Evolutionary conservation across 2,113 vertebrate genomes (phyloP).

Genomic region (Corydoras maculifer): DNA sequence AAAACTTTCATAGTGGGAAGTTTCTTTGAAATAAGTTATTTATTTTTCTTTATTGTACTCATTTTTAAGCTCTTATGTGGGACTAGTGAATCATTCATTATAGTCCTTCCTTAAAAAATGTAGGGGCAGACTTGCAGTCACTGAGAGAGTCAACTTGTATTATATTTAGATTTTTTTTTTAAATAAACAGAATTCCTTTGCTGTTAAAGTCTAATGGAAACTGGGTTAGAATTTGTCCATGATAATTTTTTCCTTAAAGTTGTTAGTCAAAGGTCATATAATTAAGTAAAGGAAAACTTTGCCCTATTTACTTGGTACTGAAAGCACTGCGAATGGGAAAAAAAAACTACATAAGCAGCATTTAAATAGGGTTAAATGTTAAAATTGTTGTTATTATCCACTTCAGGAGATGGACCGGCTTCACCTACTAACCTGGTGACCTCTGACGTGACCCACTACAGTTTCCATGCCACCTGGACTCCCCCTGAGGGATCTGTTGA

Average conservation of each 20-base stretch:
- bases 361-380: conserved; percentile 20
- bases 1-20: too few species aligned
- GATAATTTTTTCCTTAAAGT: background rate
- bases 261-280: conserved; percentile 1
- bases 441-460: conserved; percentile 83
- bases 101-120: too few species aligned
- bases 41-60: too few species aligned
- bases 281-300: background rate
- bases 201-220: background rate
- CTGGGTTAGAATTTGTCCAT: background rate
- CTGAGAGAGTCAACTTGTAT: background rate
- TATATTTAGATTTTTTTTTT: background rate
- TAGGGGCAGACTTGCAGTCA: too few species aligned
- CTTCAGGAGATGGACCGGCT: conserved; percentile 53
- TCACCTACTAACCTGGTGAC: conserved; percentile 82
- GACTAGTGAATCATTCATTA: too few species aligned
- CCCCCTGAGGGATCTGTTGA: conserved; percentile 81
- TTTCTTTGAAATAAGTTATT: too few species aligned
- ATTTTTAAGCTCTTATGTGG: too few species aligned
- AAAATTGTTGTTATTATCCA: conserved; percentile 17
- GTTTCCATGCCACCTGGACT: conserved; percentile 85
- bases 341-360: background rate
- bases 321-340: background rate
- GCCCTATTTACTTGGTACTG: background rate
- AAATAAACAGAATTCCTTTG: background rate